Conservation (phyloP, 2,888 invertebrate species). For the Drosophila crucigera region DNA sequence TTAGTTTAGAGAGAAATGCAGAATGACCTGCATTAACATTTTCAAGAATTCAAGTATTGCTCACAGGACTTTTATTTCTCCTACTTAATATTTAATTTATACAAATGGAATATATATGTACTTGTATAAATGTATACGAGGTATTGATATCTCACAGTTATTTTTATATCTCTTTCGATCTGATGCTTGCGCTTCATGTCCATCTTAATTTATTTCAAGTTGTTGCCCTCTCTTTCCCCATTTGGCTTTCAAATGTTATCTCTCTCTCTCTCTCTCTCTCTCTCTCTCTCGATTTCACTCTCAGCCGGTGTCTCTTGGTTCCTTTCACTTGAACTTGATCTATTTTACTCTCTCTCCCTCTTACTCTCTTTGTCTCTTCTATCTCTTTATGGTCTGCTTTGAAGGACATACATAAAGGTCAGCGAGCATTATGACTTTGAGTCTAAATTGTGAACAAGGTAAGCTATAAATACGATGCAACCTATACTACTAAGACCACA, state of each 20-base stretch:
- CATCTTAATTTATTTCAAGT: neutral
- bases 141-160: neutral
- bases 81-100: neutral
- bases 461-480: neutral
- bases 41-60: neutral
- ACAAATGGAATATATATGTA: neutral
- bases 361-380: neutral
- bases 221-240: neutral
- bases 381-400: constrained; percentile 5
- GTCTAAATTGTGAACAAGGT: neutral
- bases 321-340: neutral
- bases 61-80: too few relatives aligned
- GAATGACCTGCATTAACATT: neutral
- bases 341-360: neutral
- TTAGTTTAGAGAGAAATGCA: neutral
- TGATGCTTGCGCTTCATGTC: neutral
- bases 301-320: neutral
- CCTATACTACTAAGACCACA: neutral
- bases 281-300: neutral
- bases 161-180: neutral
- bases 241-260: neutral
- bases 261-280: neutral
- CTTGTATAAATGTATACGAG: neutral
- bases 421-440: constrained; percentile 8
- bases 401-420: constrained; percentile 35